Conservation (phyloP, 2,113 vertebrate species). For the Ovis canadensis region DNA sequence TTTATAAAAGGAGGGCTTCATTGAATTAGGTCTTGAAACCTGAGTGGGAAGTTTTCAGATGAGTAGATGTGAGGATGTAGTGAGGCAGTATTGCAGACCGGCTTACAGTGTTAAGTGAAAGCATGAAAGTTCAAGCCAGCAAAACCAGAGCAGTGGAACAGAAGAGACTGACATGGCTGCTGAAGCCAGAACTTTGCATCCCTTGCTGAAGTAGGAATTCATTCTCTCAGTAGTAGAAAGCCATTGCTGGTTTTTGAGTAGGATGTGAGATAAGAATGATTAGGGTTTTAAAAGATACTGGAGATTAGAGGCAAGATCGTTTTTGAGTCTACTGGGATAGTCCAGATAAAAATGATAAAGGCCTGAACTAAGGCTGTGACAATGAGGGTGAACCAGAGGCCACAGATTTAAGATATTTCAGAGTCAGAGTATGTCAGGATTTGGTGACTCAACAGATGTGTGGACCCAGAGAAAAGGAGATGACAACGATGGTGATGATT, state of each 20-base stretch:
- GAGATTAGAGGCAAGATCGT: not conserved
- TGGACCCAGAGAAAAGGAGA: not conserved
- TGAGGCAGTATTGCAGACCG: no score
- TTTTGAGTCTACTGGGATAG: not conserved
- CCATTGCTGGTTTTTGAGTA: not conserved
- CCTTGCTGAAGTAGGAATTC: not conserved
- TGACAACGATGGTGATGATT: not conserved
- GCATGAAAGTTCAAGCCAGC: no score
- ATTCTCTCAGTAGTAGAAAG: not conserved
- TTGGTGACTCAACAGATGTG: not conserved
- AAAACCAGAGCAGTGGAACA: not conserved
- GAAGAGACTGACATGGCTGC: not conserved
- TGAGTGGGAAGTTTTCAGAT: no score
- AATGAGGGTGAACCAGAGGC: not conserved
- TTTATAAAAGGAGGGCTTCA: not conserved
- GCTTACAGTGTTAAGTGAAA: no score
- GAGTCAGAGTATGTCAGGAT: not conserved
- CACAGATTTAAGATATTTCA: not conserved
- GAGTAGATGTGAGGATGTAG: no score
- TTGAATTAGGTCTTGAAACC: no score
- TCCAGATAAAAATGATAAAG: not conserved
- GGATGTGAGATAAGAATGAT: not conserved
- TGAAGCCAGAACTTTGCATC: not conserved
- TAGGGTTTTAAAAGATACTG: not conserved
- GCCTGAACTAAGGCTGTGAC: not conserved